phyloP scores from a whole-genome alignment of 64 coral and sea anemone species.

The Platygyra sinensis region DNA sequence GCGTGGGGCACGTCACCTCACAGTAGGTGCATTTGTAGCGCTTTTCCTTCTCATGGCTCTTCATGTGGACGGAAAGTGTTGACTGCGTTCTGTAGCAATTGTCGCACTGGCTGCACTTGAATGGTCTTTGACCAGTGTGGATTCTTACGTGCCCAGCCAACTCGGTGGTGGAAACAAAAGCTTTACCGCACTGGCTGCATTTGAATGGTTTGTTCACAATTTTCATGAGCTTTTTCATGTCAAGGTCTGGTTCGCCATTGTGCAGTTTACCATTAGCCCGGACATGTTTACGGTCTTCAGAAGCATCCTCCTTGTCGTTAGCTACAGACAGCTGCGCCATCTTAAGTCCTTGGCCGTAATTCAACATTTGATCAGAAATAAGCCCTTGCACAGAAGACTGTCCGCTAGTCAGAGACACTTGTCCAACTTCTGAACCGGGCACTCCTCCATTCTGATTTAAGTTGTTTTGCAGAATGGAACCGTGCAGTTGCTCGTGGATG shows the following conservation, averaged over 20 bases:
- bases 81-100: slow-evolving; percentile 44
- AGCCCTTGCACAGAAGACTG: background rate
- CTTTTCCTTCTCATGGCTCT: slow-evolving; percentile 18
- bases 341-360: slow-evolving; percentile 5
- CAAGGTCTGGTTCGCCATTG: slow-evolving; percentile 9
- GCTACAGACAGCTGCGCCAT: slow-evolving; percentile 25
- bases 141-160: slow-evolving; percentile 44
- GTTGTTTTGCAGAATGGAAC: background rate
- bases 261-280: background rate
- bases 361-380: background rate
- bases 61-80: slow-evolving; percentile 32
- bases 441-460: background rate
- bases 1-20: slow-evolving; percentile 19
- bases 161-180: slow-evolving; percentile 40
- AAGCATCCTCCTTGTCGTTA: background rate
- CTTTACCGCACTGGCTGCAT: slow-evolving; percentile 34
- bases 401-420: background rate
- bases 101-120: slow-evolving; percentile 31
- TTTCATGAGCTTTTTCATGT: slow-evolving; percentile 43
- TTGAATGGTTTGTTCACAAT: slow-evolving; percentile 49
- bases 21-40: slow-evolving; percentile 26
- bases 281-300: background rate
- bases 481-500: slow-evolving; percentile 24
- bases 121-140: slow-evolving; percentile 42
- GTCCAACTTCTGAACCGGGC: background rate